Percentiles rank a stretch among this genome's conserved stretches.
These are phyloP conservation scores for Protodeltote pygarga DNA, from an alignment of 2,888 invertebrate species.

Conservation along the genomic window DNA sequence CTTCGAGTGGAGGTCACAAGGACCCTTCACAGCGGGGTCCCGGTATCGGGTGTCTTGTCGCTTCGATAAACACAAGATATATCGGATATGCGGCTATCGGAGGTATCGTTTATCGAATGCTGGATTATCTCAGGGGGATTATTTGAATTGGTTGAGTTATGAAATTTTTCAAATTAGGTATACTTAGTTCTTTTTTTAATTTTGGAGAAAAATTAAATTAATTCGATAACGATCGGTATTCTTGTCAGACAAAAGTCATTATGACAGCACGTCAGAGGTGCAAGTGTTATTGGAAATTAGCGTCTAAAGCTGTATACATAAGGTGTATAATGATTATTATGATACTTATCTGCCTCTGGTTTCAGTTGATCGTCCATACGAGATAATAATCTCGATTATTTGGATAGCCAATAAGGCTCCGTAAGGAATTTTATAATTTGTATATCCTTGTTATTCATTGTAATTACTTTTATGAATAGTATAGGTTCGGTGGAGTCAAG, in stretches of 20 bases:
- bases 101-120: slow-evolving; percentile 1
- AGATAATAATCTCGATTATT: slow-evolving; percentile 36
- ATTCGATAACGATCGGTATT: slow-evolving; percentile 23
- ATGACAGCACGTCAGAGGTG: not conserved
- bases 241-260: slow-evolving; percentile 2
- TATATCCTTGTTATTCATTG: slow-evolving; percentile 17
- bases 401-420: slow-evolving; percentile 21
- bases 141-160: slow-evolving; percentile 17
- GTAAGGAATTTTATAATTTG: slow-evolving; percentile 9
- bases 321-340: not conserved
- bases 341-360: not conserved
- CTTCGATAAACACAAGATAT: slow-evolving; percentile 17
- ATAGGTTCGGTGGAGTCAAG: too few relatives aligned
- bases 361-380: not conserved
- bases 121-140: slow-evolving; percentile 6
- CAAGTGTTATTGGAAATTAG: not conserved
- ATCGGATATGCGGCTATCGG: slow-evolving; percentile 4
- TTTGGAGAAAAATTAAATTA: slow-evolving; percentile 1
- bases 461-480: slow-evolving; percentile 7
- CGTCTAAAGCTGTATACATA: not conserved
- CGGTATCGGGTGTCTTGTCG: slow-evolving; percentile 27
- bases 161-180: too few relatives aligned
- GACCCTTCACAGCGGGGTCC: slow-evolving; percentile 37
- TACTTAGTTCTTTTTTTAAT: not conserved
- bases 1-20: slow-evolving; percentile 34